Percentiles rank a stretch among this genome's conserved stretches.
phyloP scores from a whole-genome alignment of 2,797 vertebrate genomes.

The Hypotaenidia philippensis region DNA sequence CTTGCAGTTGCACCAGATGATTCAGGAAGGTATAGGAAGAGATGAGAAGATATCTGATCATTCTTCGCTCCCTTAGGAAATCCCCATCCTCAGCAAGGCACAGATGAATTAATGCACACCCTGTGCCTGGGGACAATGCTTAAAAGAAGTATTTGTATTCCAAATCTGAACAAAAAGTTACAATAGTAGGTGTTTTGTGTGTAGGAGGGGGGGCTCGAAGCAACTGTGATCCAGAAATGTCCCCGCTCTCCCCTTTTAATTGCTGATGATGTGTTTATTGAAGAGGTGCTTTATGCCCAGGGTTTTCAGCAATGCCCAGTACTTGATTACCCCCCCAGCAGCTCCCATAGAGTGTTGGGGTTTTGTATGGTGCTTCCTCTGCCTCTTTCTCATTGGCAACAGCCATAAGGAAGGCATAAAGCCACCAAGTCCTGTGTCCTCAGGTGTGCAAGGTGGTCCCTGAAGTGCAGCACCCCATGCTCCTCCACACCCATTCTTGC shows the following conservation, averaged over 20 bases:
- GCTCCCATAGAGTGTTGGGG: neutral
- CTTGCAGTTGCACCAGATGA: neutral
- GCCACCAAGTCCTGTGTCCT: fast-evolving
- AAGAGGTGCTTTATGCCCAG: neutral
- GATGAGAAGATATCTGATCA: fast-evolving
- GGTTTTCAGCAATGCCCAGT: neutral
- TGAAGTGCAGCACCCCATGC: fast-evolving
- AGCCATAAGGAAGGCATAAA: neutral
- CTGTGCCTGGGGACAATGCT: neutral
- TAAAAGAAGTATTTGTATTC: neutral
- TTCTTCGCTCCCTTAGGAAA: neutral
- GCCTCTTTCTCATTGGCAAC: neutral
- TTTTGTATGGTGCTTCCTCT: neutral
- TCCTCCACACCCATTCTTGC: neutral
- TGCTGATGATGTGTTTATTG: neutral
- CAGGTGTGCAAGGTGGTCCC: neutral
- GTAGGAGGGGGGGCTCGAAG: neutral
- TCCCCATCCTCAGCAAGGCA: fast-evolving
- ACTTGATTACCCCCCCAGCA: neutral
- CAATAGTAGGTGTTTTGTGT: neutral
- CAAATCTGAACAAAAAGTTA: neutral
- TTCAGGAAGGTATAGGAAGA: neutral
- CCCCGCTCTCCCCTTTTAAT: neutral
- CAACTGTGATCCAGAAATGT: neutral
- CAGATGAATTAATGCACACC: neutral